A percentile compares a stretch with the other conserved stretches of the same genome.
Conservation (phyloP, 2,888 invertebrate genomes). For the Tenthredo scrophulariae region DNA sequence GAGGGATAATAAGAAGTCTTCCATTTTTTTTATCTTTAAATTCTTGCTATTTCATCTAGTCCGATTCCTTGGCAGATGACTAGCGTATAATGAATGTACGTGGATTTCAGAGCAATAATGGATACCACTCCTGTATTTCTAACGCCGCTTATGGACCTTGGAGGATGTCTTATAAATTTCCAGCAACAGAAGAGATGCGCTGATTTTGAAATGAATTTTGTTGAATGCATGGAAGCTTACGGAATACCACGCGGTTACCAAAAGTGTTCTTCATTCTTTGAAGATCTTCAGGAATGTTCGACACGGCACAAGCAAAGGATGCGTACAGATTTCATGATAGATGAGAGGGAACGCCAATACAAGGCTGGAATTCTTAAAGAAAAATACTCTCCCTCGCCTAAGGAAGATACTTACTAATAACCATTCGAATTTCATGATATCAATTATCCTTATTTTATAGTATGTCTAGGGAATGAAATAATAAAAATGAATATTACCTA, state of each 20-base stretch:
- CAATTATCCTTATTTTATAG: constrained; percentile 30
- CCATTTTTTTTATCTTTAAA: neutral
- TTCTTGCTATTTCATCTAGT: neutral
- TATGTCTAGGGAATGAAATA: constrained; percentile 29
- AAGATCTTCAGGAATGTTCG: constrained; percentile 87
- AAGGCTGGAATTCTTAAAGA: constrained; percentile 80
- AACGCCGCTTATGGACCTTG: constrained; percentile 86
- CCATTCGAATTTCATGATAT: neutral
- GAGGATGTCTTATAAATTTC: constrained; percentile 83
- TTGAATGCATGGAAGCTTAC: constrained; percentile 91
- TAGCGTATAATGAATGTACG: neutral
- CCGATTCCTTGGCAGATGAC: neutral
- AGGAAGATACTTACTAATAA: constrained; percentile 81
- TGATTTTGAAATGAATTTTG: constrained; percentile 84
- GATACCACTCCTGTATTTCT: constrained; percentile 84
- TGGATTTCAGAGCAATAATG: constrained; percentile 75
- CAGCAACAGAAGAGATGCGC: constrained; percentile 85
- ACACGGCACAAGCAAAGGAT: constrained; percentile 81
- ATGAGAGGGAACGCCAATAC: constrained; percentile 83
- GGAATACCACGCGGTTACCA: constrained; percentile 83
- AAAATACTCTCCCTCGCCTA: constrained; percentile 79
- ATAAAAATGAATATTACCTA: constrained; percentile 11
- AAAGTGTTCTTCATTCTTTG: constrained; percentile 83
- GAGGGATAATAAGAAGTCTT: neutral
- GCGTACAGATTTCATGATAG: constrained; percentile 82